Base-by-base conservation (phyloP, 1,140 invertebrate genomes). In the Luehdorfia chinensis region DNA sequence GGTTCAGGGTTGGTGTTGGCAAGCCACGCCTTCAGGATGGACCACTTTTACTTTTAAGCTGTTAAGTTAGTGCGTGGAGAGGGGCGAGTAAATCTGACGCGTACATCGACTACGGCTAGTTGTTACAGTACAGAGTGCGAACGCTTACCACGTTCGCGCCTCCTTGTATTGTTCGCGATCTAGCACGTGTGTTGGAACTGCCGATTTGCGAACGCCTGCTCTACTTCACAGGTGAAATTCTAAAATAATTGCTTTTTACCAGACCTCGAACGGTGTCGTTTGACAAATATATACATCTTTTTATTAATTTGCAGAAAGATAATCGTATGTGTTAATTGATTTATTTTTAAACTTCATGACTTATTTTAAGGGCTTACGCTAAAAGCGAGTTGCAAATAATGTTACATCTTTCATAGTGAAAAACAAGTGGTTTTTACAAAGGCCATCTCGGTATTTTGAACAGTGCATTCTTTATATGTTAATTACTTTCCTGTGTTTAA, bases 41-140 rank as follows among this genome's bases (percentile, higher is more conserved):
- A 66, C 61, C 71, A 83, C 78, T 83, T 83, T 83, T 83, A 83
- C 78, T 83, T 77, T 81, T 65, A 62, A 69, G 56, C 60, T 70
- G 57, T 50, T 53, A 37, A 47, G 47, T 47, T 50, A 19, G n/a
- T 21, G 37, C 11, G 45, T 44, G 71, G 67, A 75, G 75, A 53
- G 75, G 75, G 75, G 73, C 66, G 63, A 55, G 59, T 65, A 53
- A 59, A 50, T 67, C 72, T 55, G 57, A 50, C 51, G 56, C 33
- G 53, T 58, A 58, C 58, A 55, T 51, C 59, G 46, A 53, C 52
- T 47, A 50, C 59, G 46, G 52, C 52, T 47, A 50, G 47, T 32
- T 66, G 48, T 51, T 69, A 53, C 66, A 78, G 77, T 78, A 55
- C 52, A 60, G 47, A 59, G 59, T 63, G 66, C 46, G 57, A 60